Conservation (phyloP, 1,140 invertebrate species). For the Drosophila seguyi region DNA sequence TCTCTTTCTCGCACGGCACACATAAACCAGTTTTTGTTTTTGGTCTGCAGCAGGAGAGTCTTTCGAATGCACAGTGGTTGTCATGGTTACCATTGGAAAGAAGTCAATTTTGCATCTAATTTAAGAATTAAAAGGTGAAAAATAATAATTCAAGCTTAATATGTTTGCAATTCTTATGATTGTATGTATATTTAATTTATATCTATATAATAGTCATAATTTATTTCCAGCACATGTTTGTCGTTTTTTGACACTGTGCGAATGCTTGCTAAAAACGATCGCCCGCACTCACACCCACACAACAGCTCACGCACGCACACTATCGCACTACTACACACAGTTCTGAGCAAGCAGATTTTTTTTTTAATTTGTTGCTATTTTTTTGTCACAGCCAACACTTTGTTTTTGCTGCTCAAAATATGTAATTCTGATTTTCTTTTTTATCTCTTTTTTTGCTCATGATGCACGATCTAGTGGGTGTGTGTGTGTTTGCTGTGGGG, state of each 20-base stretch:
- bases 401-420: slow-evolving; percentile 71
- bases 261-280: slow-evolving; percentile 72
- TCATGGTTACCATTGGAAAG: slow-evolving; percentile 13
- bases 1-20: slow-evolving; percentile 11
- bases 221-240: background rate
- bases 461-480: slow-evolving; percentile 34
- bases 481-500: slow-evolving; percentile 4
- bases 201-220: background rate
- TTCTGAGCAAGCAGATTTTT: slow-evolving; percentile 76
- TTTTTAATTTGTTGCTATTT: slow-evolving; percentile 63
- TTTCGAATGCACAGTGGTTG: slow-evolving; percentile 65
- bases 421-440: slow-evolving; percentile 71
- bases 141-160: background rate
- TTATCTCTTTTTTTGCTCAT: slow-evolving; percentile 46
- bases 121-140: background rate
- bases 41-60: slow-evolving; percentile 43
- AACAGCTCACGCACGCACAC: slow-evolving; percentile 22
- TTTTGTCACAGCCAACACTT: slow-evolving; percentile 61
- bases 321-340: slow-evolving; percentile 43
- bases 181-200: background rate
- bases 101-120: background rate
- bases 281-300: slow-evolving; percentile 57
- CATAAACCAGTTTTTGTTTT: slow-evolving; percentile 75
- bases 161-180: background rate
- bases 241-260: slow-evolving; percentile 56